Evolutionary conservation across 2,888 invertebrate genomes (phyloP), one percentile per base, ranked within the genome.

Genomic region (Hirtodrosophila cameraria): DNA sequence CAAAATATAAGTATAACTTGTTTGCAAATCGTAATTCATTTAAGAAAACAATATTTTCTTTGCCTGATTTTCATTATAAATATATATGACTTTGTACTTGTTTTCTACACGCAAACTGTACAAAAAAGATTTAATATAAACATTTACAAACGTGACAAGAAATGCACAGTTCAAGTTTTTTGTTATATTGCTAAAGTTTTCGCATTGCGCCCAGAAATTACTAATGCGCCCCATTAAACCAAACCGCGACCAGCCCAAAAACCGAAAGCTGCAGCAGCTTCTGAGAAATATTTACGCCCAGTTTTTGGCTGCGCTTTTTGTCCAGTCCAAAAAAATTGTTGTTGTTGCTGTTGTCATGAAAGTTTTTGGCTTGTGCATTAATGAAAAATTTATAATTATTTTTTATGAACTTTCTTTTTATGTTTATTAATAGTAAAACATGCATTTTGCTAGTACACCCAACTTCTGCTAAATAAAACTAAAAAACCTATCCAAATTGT

Each of bases 121-220:
- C n/a, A n/a, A 30, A 58, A 45, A 49, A 49, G 46, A 41, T 59
- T 62, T 54, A 65, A 72, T 63, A 58, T 57, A 70, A 70, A 67
- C 45, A 66, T 54, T 67, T 57, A 41, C 58, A 60, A 67, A 76
- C 79, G 62, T 74, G 80, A 65, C 72, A 81, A 82, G 86, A 86
- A 89, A 88, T 81, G 80, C 86, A 70, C 75, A 76, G 75, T 45
- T 62, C 49, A 86, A 86, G 60, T 78, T 86, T 78, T 86, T 79
- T 54, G 23, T 66, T 59, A 79, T 78, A 86, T 83, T 86, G 76
- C 76, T 61, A 88, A 88, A 89, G 70, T 88, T 88, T 88, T 76
- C 69, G 59, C 86, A 87, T 77, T 78, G 71, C 80, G 61, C 57
- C 59, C 49, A 23, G 16, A 81, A 81, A 78, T 78, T 74, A 69